phyloP scores from a whole-genome alignment of 2,888 invertebrate species.

The Acleris laterana region DNA sequence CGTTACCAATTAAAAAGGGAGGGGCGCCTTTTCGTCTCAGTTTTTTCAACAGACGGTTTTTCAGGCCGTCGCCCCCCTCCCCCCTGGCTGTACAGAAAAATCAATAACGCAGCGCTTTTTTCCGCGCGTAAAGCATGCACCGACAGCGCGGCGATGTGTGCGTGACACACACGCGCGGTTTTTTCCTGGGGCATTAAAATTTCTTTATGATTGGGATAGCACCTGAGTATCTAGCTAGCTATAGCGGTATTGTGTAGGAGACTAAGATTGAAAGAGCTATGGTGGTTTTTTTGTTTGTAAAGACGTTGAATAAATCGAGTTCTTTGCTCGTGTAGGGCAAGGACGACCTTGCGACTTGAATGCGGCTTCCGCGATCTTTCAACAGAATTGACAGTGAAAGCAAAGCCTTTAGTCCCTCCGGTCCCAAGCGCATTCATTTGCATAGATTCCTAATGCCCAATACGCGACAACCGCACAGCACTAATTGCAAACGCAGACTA shows the following conservation, averaged over 20 bases:
- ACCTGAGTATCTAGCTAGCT: neutral
- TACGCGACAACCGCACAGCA: conserved; percentile 76
- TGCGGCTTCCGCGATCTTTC: conserved; percentile 66
- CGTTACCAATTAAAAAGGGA: conserved; percentile 84
- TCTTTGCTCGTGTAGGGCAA: conserved; percentile 39
- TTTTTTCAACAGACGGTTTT: conserved; percentile 84
- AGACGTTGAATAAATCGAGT: conserved; percentile 2
- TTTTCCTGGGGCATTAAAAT: conserved; percentile 75
- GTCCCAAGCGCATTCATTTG: conserved; percentile 61
- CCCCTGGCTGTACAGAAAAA: conserved; percentile 81
- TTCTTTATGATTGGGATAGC: conserved; percentile 62
- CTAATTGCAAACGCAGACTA: conserved; percentile 84
- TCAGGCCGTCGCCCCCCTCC: conserved; percentile 77
- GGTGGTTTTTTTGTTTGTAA: neutral
- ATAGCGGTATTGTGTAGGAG: neutral
- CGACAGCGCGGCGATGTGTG: conserved; percentile 65
- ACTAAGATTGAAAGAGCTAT: neutral
- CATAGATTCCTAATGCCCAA: conserved; percentile 73
- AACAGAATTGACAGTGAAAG: conserved; percentile 53
- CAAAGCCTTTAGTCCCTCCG: conserved; percentile 58
- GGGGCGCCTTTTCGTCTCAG: conserved; percentile 84
- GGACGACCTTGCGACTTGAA: conserved; percentile 66
- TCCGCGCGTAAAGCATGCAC: conserved; percentile 85
- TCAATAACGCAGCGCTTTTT: conserved; percentile 86
- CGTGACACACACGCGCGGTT: conserved; percentile 71